A percentile compares a stretch with the other conserved stretches of the same genome.
These are phyloP conservation scores for Nasonovia ribisnigri DNA, from an alignment of 2,888 invertebrate species.

Conservation along the genomic window DNA sequence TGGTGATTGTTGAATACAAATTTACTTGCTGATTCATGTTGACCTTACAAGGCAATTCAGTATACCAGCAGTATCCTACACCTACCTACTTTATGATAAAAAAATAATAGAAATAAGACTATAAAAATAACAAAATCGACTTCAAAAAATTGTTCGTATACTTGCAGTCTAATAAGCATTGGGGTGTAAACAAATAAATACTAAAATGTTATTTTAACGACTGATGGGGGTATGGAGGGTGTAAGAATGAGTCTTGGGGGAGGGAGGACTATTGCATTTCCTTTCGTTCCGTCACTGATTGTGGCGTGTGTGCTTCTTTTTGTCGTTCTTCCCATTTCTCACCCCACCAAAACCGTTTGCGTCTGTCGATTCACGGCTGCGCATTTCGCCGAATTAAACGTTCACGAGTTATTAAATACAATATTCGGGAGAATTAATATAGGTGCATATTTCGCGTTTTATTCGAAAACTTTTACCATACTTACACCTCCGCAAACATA, in stretches of 20 bases:
- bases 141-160: too few species aligned
- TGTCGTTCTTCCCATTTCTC: not conserved
- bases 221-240: too few species aligned
- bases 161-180: too few species aligned
- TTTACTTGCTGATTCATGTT: too few species aligned
- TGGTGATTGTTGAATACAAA: too few species aligned
- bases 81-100: too few species aligned
- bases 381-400: not conserved
- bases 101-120: too few species aligned
- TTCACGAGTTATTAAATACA: not conserved
- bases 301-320: not conserved
- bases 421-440: not conserved
- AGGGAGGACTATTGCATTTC: not conserved
- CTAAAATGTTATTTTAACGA: too few species aligned
- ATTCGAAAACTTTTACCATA: not conserved
- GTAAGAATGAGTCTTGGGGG: not conserved
- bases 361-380: not conserved
- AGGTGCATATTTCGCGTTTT: not conserved
- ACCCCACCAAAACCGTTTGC: not conserved
- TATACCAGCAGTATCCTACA: too few species aligned
- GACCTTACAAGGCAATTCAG: too few species aligned
- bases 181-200: too few species aligned
- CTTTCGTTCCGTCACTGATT: not conserved
- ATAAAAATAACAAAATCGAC: too few species aligned
- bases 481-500: not conserved